Base-by-base conservation (phyloP, 2,888 invertebrate species). In the Lamellibrachia columna region DNA sequence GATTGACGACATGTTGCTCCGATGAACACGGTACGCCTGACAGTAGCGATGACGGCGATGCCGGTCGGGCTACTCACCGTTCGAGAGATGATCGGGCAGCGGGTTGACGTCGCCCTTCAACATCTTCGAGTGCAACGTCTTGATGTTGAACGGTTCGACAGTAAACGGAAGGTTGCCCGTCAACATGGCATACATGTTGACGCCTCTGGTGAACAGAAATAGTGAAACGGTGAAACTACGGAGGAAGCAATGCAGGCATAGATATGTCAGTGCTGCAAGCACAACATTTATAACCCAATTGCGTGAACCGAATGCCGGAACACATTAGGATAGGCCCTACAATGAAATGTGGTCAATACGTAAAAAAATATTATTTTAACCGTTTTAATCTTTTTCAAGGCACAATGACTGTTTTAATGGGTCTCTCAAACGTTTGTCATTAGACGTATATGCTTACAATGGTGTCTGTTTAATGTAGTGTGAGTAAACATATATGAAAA, bases 151-250 rank as follows among this genome's bases (percentile, higher is more conserved):
- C 0, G 96, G 96, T 75, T 96, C 95, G 75, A 96, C 96, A 8
- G 96, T 96, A 93, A 96, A 96, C 6, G 96, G 96, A 15, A 96
- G 94, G 92, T 95, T 95, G 1, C 96, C 96, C 4, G 96, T 96
- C 93, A 96, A 93, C 96, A 96, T 96, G 53, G 96, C 96, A 93
- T 95, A 96, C 96, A 96, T 96, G 93, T 96, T 96, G 4, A 96
- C 96, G 9, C 96, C 96, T 92, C 96, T 96, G 95, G 90, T 28
- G 40, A 52, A 75, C 75, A 75, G 75, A 75, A 75, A 22, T 15
- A 15, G 22, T 75, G 22, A 75, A 11, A 22, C 8, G 58, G 3
- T 58, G 58, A 58, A 58, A 58, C 75, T 22, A 75, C 75, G 6
- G 75, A 75, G 22, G 75, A 75, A 22, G 15, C 75, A 6, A 15